Evolutionary conservation across 2,888 invertebrate species (phyloP).

Genomic region (Slavum lentiscoides): DNA sequence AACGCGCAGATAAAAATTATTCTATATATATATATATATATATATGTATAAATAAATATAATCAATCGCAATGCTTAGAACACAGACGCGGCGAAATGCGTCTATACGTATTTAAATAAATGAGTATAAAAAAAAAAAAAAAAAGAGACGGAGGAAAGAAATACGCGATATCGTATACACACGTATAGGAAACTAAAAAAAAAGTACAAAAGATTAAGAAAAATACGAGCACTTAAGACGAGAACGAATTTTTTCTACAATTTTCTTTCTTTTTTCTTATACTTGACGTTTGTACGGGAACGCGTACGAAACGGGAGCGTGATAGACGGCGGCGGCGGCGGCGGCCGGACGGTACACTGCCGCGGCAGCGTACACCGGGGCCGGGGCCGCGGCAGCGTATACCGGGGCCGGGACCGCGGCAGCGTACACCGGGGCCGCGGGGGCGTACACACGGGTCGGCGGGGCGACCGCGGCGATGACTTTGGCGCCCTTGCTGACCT

Average conservation of each 20-base stretch:
- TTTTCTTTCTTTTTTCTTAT: not conserved
- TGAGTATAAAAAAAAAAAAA: not conserved
- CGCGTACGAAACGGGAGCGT: constrained; percentile 54
- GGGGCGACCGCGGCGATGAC: constrained; percentile 54
- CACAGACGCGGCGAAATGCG: too few relatives aligned
- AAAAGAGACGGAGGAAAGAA: not conserved
- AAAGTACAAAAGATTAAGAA: not conserved
- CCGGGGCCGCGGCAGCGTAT: constrained; percentile 49
- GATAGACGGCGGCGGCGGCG: too few relatives aligned
- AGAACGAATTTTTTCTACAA: not conserved
- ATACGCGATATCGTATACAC: not conserved
- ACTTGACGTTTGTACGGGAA: constrained; percentile 54
- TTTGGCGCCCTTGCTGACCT: constrained; percentile 55
- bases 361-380: constrained; percentile 45
- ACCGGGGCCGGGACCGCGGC: constrained; percentile 55
- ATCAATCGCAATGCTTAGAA: too few relatives aligned
- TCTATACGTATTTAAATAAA: too few relatives aligned
- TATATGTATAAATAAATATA: too few relatives aligned
- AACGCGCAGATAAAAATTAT: not conserved
- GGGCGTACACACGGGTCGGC: constrained; percentile 27
- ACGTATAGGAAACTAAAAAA: not conserved
- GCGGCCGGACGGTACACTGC: too few relatives aligned
- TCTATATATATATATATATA: too few relatives aligned
- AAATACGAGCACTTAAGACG: not conserved
- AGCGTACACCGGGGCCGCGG: constrained; percentile 49